Evolutionary conservation across 2,888 invertebrate species (phyloP), one percentile per base, ranked within the genome.

Genomic region (Xylocampa areola): DNA sequence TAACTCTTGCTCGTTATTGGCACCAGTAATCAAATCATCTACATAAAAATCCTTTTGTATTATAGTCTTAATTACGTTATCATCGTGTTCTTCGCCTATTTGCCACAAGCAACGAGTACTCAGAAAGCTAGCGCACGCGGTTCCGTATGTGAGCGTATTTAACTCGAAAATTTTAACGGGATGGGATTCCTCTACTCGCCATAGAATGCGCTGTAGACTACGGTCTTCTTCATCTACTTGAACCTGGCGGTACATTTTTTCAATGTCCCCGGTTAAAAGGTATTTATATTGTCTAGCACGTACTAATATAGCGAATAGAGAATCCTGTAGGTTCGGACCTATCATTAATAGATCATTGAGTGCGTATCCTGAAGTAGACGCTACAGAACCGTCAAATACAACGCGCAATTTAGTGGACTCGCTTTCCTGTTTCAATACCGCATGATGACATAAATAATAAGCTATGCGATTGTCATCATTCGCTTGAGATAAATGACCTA

Each of bases 21-120:
- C 27, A 0, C 37, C 48, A 0, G 48, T 48, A n/a, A 48, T 57
- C 0, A 79, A 5, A 33, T 77, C 76, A 40, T 80, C 74, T 0
- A 74, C 66, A 5, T 58, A 69, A 32, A 76, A 75, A 41, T 77
- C 76, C 0, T 61, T 55, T 63, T 77, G 61, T 4, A 79, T 74
- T 0, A 77, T 69, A 7, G 17, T 44, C 49, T 73, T 70, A 5
- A 74, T 76, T 0, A 50, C 7, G 0, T 44, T 13, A 23, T 76
- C 74, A 5, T 47, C 47, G 14, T 52, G 49, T 11, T 77, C 76
- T 14, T 73, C 63, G 0, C 74, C 75, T 5, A 78, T 4, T 29
- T 79, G 77, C 68, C 60, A 67, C 0, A 81, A 6, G 41, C 76
- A 47, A 13, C 47, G 47, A 4, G 36, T 47, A 2, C 47, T 47